Percentiles rank a stretch among this genome's conserved stretches.
phyloP scores from a whole-genome alignment of 2,888 invertebrate species.

The Teinopalpus imperialis region DNA sequence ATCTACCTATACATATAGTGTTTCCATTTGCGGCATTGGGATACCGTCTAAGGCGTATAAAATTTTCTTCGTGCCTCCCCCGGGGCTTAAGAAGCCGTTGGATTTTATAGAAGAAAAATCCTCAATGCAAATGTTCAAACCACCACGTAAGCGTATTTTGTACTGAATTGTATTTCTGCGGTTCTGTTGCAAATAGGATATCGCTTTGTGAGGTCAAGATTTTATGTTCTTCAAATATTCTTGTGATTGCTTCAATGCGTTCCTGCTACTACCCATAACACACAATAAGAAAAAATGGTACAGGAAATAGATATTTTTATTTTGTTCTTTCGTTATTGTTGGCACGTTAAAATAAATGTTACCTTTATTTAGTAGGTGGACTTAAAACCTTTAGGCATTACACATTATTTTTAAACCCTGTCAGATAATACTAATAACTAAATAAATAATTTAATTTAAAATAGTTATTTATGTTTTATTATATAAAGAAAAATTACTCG shows the following conservation, averaged over 20 bases:
- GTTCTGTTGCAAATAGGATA: conserved; percentile 31
- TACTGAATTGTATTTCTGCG: conserved; percentile 35
- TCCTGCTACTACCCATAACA: too few relatives aligned
- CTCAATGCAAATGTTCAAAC: conserved; percentile 37
- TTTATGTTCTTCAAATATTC: conserved; percentile 22
- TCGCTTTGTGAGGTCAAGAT: conserved; percentile 27
- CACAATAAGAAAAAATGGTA: conserved; percentile 1
- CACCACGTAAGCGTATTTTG: conserved; percentile 39
- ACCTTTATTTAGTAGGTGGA: too few relatives aligned
- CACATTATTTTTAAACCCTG: too few relatives aligned
- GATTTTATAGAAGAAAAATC: conserved; percentile 38
- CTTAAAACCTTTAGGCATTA: too few relatives aligned
- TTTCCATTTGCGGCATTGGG: conserved; percentile 32
- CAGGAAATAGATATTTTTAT: too few relatives aligned
- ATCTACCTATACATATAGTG: conserved; percentile 23
- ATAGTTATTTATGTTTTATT: too few relatives aligned
- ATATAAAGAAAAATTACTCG: too few relatives aligned
- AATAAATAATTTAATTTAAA: too few relatives aligned
- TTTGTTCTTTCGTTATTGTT: too few relatives aligned
- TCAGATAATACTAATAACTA: too few relatives aligned
- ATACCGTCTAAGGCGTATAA: conserved; percentile 28
- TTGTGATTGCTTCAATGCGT: too few relatives aligned
- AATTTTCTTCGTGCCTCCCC: conserved; percentile 32
- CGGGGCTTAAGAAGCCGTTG: conserved; percentile 30
- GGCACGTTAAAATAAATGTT: too few relatives aligned